phyloP scores from a whole-genome alignment of 1,140 invertebrate species.

The Nebria ingens region DNA sequence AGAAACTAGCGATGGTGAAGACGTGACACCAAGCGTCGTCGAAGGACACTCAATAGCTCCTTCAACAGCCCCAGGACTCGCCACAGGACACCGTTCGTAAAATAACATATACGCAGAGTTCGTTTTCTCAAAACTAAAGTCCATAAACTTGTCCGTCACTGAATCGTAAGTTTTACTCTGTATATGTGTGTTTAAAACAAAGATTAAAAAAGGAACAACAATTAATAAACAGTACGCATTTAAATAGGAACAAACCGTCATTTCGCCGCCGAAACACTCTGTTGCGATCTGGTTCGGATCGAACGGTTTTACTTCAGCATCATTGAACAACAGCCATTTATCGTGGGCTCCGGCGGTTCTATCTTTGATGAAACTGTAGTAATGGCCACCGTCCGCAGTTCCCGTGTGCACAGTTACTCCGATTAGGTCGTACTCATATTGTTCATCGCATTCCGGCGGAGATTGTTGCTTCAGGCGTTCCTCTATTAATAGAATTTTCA shows the following conservation, averaged over 20 bases:
- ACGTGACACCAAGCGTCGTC: conserved; percentile 30
- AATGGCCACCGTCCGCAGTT: conserved; percentile 92
- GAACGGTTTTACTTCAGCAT: conserved; percentile 92
- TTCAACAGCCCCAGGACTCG: conserved; percentile 11
- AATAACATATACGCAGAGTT: conserved; percentile 97
- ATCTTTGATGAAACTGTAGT: conserved; percentile 92
- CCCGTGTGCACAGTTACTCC: conserved; percentile 95
- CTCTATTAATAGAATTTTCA: not conserved
- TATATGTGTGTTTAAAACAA: no score
- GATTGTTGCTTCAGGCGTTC: not conserved
- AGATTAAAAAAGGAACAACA: no score
- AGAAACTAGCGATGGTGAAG: conserved; percentile 20
- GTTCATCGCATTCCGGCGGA: conserved; percentile 33
- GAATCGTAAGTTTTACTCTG: conserved; percentile 94
- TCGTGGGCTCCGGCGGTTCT: conserved; percentile 59
- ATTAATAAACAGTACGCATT: no score
- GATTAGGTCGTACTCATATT: conserved; percentile 81
- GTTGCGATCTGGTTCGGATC: conserved; percentile 87
- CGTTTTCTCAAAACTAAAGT: conserved; percentile 94
- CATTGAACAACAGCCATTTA: conserved; percentile 92
- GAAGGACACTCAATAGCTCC: conserved; percentile 16
- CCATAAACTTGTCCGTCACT: conserved; percentile 93
- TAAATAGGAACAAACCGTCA: no score
- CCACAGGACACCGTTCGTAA: conserved; percentile 64
- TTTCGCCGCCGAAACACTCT: conserved; percentile 94